Base-by-base conservation (phyloP, 2,888 invertebrate species). In the Pterobdella sp. region DNA sequence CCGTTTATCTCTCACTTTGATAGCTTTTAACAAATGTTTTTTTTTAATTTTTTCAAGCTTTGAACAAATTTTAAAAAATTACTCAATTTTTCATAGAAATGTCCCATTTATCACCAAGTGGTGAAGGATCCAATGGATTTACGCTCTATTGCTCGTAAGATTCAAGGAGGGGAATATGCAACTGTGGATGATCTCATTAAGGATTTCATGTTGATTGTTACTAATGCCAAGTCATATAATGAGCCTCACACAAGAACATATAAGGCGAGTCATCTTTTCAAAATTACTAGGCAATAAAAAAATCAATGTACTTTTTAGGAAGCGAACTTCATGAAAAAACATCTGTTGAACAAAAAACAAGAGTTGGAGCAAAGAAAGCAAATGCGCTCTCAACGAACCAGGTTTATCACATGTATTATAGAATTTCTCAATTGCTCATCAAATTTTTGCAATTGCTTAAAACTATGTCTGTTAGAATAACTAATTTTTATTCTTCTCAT, bases 161-260 rank as follows among this genome's bases (percentile, higher is more conserved):
- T 97, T 72, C 92, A 91, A 83, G 88, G 88, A 76, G 89, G 89
- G 72, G 89, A 90, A 72, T 98, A 97, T 81, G 85, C 86, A 0
- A 88, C 85, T 76, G 83, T 97, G 49, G 86, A 86, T 66, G 93
- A 94, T 73, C 87, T 98, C 86, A 95, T 95, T 83, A 89, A 89
- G 76, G 97, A 98, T 86, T 84, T 98, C 56, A 84, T 90, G 77
- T 86, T 92, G 72, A 92, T 98, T 91, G 91, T 92, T 68, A 90
- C 91, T 77, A 98, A 98, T 84, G 97, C 97, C 0, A 95, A 94
- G 82, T 87, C 89, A 29, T 98, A 94, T 81, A 97, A 97, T 83
- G 96, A 96, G 81, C 94, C 97, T 0, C 94, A 94, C 1, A 95
- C 95, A 22, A 90, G 91, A 82, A 95, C 97, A 79, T 96, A 94